These are phyloP conservation scores for Drosophila bipectinata DNA, from an alignment of 1,140 invertebrate genomes.

Conservation along the genomic window DNA sequence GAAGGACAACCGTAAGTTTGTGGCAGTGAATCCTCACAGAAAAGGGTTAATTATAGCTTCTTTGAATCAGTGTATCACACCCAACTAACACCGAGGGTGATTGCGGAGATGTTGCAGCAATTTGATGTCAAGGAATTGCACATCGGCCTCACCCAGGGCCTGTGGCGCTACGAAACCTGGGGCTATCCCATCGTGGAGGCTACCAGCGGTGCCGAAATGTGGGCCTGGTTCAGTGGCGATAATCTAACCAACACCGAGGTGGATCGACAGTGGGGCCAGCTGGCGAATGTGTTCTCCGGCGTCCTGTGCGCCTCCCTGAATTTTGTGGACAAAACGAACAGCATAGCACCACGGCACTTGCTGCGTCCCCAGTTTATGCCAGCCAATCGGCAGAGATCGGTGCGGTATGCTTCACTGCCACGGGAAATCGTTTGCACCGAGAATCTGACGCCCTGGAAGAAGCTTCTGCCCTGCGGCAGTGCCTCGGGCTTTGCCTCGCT, in stretches of 20 bases:
- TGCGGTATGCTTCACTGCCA: constrained; percentile 93
- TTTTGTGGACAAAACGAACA: constrained; percentile 96
- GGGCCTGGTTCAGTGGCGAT: constrained; percentile 92
- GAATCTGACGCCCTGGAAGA: constrained; percentile 99
- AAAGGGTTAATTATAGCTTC: not conserved
- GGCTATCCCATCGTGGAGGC: constrained; percentile 95
- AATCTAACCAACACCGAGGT: constrained; percentile 85
- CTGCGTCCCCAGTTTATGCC: constrained; percentile 89
- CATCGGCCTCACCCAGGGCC: constrained; percentile 94
- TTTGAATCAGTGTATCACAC: constrained; percentile 89
- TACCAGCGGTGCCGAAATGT: constrained; percentile 96
- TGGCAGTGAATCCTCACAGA: constrained; percentile 70
- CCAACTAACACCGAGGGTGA: constrained; percentile 93
- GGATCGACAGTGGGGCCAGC: constrained; percentile 93
- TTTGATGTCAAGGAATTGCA: constrained; percentile 96
- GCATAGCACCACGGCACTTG: constrained; percentile 92
- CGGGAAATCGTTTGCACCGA: constrained; percentile 99
- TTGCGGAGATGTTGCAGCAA: constrained; percentile 94
- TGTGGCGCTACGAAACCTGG: constrained; percentile 97
- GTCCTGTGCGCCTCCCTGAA: constrained; percentile 98
- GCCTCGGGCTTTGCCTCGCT: constrained; percentile 93
- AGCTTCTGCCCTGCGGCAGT: constrained; percentile 96
- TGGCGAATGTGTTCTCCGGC: constrained; percentile 95
- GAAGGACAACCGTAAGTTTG: constrained; percentile 85
- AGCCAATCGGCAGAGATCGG: constrained; percentile 84